A percentile compares a stretch with the other conserved stretches of the same genome.
Conservation (phyloP, 2,888 invertebrate genomes). For the Lasioglossum lativentre region DNA sequence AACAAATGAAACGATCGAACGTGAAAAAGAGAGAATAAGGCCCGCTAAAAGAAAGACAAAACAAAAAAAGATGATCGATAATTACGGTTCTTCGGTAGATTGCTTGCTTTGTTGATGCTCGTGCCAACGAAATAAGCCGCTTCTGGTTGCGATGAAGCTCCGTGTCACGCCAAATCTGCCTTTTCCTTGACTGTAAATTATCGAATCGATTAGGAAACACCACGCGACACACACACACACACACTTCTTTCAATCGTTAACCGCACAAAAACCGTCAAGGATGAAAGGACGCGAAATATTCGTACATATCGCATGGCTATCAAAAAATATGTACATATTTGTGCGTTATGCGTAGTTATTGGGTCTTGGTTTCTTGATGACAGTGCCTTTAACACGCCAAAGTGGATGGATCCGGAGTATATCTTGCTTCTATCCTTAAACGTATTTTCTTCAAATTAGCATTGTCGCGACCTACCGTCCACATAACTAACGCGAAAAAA, state of each 20-base stretch:
- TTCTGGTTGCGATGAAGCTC: slow-evolving; percentile 95
- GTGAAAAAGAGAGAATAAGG: too few species aligned
- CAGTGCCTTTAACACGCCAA: too few species aligned
- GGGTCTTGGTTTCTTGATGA: background rate
- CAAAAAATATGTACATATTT: background rate
- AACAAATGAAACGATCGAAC: background rate
- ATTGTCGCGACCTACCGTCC: too few species aligned
- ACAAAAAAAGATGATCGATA: slow-evolving; percentile 56
- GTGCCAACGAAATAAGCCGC: slow-evolving; percentile 95
- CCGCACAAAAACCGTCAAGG: background rate
- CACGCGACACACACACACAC: background rate
- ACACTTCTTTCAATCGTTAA: background rate
- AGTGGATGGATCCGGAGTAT: too few species aligned
- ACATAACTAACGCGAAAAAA: too few species aligned
- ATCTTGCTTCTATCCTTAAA: too few species aligned
- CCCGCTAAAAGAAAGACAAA: background rate
- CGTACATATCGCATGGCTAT: background rate
- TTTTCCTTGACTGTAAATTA: slow-evolving; percentile 92
- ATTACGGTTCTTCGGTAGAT: slow-evolving; percentile 90
- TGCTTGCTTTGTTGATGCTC: slow-evolving; percentile 88
- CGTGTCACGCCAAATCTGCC: slow-evolving; percentile 94
- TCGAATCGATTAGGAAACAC: slow-evolving; percentile 24
- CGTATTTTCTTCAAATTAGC: too few species aligned
- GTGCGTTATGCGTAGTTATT: background rate
- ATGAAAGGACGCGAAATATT: slow-evolving; percentile 3